Percentiles rank a stretch among this genome's conserved stretches.
These are phyloP conservation scores for Aromia moschata DNA, from an alignment of 2,888 invertebrate species.

Conservation along the genomic window DNA sequence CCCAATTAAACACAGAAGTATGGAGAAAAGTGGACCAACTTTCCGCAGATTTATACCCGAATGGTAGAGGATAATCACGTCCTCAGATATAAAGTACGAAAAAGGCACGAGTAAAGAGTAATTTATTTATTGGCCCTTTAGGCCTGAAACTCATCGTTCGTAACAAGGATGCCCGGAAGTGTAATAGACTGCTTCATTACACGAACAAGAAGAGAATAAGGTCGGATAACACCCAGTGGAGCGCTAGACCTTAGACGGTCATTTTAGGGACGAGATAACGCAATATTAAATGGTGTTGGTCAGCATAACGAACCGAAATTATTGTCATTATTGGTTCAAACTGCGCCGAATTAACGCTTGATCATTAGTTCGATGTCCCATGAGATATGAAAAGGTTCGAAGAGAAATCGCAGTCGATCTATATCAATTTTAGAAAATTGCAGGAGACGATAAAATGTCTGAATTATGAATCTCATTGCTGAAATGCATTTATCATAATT, in stretches of 20 bases:
- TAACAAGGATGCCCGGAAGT: neutral
- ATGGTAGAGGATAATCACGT: neutral
- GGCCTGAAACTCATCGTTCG: neutral
- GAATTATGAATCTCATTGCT: no score
- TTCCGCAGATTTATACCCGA: no score
- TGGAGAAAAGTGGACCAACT: neutral
- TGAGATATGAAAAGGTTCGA: neutral
- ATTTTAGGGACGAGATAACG: neutral
- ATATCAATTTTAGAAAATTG: neutral
- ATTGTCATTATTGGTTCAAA: neutral
- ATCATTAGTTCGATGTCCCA: neutral
- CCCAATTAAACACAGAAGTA: neutral
- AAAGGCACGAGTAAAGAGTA: neutral
- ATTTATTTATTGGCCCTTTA: neutral
- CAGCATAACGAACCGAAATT: neutral
- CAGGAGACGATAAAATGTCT: no score
- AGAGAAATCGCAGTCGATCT: neutral
- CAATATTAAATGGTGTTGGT: neutral
- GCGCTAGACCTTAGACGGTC: neutral
- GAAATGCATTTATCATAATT: no score
- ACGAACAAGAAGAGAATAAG: neutral
- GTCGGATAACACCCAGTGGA: conserved; percentile 8
- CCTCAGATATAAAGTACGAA: neutral
- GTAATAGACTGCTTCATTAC: neutral
- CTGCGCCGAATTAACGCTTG: neutral